Evolutionary conservation across 2,888 invertebrate genomes (phyloP).

Genomic region (Tuta absoluta): DNA sequence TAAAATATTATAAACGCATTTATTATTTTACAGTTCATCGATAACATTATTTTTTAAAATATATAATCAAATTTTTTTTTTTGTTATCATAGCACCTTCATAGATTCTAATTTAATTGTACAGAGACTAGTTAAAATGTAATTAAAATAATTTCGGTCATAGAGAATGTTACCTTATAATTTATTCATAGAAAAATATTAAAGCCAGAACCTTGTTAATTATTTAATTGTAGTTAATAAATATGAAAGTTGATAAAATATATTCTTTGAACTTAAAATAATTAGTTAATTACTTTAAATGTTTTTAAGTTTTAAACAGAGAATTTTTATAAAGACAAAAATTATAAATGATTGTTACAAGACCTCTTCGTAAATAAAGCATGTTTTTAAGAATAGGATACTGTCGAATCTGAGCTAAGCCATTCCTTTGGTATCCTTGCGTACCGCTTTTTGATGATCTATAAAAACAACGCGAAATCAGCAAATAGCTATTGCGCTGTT

Average conservation of each 20-base stretch:
- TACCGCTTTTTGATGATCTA: neutral
- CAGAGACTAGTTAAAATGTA: constrained; percentile 19
- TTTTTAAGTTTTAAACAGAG: neutral
- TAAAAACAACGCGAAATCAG: neutral
- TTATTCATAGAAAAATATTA: constrained; percentile 26
- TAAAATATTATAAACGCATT: constrained; percentile 8
- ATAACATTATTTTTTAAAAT: neutral
- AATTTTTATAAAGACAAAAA: no score
- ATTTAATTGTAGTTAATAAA: constrained; percentile 14
- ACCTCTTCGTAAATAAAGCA: neutral
- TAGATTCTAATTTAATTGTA: constrained; percentile 24
- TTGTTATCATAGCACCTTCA: constrained; percentile 27
- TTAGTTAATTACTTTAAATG: neutral
- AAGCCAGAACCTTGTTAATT: constrained; percentile 24
- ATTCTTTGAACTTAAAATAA: neutral
- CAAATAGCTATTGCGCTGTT: no score
- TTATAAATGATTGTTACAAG: neutral
- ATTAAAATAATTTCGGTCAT: constrained; percentile 26
- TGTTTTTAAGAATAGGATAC: no score
- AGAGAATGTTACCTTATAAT: constrained; percentile 27
- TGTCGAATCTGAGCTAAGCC: no score
- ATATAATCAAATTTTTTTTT: constrained; percentile 15
- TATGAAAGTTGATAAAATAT: neutral
- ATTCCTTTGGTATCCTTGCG: no score
- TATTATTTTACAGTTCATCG: constrained; percentile 1